Conservation (phyloP, 2,888 invertebrate genomes). For the Bugulina stolonifera region DNA sequence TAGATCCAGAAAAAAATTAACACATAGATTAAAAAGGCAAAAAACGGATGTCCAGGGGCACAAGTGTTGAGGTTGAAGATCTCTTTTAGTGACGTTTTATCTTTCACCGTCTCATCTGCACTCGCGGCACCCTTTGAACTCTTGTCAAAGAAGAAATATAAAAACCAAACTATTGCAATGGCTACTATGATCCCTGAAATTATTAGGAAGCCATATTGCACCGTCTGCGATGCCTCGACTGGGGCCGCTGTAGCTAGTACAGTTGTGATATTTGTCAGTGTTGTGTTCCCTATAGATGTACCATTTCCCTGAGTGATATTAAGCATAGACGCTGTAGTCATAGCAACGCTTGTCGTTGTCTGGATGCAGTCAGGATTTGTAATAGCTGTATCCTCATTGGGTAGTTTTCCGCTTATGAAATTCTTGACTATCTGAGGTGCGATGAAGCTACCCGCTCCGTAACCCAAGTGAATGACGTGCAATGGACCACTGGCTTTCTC, state of each 20-base stretch:
- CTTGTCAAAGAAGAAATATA: not conserved
- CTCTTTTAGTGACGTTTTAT: not conserved
- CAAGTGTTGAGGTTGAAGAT: slow-evolving; percentile 22
- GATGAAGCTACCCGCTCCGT: slow-evolving; percentile 23
- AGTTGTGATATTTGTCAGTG: not conserved
- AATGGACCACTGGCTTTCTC: slow-evolving; percentile 16
- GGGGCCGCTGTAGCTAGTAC: not conserved
- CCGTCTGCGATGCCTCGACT: not conserved
- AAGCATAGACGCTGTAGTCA: not conserved
- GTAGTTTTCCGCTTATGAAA: slow-evolving; percentile 4
- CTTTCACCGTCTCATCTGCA: not conserved
- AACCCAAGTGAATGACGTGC: slow-evolving; percentile 24
- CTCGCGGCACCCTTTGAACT: not conserved
- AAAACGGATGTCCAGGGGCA: slow-evolving; percentile 13
- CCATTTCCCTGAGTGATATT: not conserved
- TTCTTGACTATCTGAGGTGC: slow-evolving; percentile 2
- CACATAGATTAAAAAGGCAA: not conserved
- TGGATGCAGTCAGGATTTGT: not conserved
- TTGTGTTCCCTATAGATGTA: not conserved
- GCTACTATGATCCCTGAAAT: not conserved
- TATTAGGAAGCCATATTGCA: slow-evolving; percentile 6
- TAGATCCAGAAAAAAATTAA: slow-evolving; percentile 8
- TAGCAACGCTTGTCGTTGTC: not conserved
- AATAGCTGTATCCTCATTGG: not conserved
- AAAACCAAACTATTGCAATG: not conserved